Base-by-base conservation (phyloP, 2,113 vertebrate genomes). In the Muscicapa adusta region DNA sequence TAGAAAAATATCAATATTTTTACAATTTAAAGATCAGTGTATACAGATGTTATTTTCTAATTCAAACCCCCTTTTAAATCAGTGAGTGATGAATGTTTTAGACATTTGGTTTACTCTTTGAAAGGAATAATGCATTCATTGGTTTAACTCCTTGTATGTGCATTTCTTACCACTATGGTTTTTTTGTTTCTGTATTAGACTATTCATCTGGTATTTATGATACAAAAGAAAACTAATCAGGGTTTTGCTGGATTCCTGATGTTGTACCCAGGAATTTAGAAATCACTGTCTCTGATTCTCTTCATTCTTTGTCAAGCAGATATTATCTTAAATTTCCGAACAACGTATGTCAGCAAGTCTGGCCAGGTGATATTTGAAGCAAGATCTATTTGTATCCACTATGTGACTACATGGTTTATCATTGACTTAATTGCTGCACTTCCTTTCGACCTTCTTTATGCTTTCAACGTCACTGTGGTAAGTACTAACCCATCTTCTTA, bases 341-440 rank as follows among this genome's bases (percentile, higher is more conserved):
- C 99, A 94, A 99, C 98, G 8, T 99, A 99, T 48, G 99, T 99
- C 97, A 99, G 99, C 98, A 99, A 99, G 94, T 99, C 99, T 75
- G 99, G 99, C 77, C 99, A 99, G 98, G 99, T 99, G 93, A 99
- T 99, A 97, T 99, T 99, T 93, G 98, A 99, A 89, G 99, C 99
- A n/a, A 98, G 98, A 96, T 99, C 99, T 93, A 99, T 99, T 98
- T 99, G 99, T 96, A 98, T 99, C 96, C 99, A 99, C 97, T 99
- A 99, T 63, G 98, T 99, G 96, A 99, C 99, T 73, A 99, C 99
- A 2, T 99, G 99, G 99, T 99, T 99, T 96, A 98, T 99, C 98
- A 99, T 99, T 76, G 99, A 99, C 96, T 98, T 99, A 96, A 98
- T 99, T 71, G 99, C 99, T 36, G 99, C 99, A 6, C 97, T 99